Conservation (phyloP, 2,888 invertebrate species). For the Xanthia icteritia region DNA sequence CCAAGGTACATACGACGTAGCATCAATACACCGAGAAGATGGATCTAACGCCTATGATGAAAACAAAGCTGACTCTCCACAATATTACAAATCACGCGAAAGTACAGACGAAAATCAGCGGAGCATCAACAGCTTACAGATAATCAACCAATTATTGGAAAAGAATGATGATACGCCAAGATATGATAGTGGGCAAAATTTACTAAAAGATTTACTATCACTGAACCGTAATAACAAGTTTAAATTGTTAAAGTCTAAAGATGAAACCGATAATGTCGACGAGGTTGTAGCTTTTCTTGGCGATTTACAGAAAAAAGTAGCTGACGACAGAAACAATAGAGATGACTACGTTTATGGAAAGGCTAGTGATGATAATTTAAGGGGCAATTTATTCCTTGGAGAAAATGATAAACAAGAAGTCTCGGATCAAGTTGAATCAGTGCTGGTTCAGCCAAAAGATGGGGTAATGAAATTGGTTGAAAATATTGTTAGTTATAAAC, state of each 20-base stretch:
- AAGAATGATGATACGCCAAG: constrained; percentile 15
- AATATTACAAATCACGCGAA: constrained; percentile 11
- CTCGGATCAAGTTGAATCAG: neutral
- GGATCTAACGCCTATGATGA: constrained; percentile 18
- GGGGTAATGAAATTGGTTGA: neutral
- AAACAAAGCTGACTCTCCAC: constrained; percentile 17
- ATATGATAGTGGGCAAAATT: constrained; percentile 15
- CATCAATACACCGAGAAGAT: constrained; percentile 25
- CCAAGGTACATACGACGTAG: constrained; percentile 46
- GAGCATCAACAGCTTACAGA: constrained; percentile 33
- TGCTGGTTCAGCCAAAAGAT: neutral
- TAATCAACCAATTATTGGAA: constrained; percentile 40
- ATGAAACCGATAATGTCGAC: constrained; percentile 11
- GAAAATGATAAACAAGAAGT: neutral
- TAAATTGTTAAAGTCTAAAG: constrained; percentile 1
- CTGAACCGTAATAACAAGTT: neutral
- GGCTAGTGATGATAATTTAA: neutral
- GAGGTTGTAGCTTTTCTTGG: constrained; percentile 32
- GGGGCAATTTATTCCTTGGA: neutral
- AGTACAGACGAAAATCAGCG: constrained; percentile 7
- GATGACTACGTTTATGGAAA: constrained; percentile 33
- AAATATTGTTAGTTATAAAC: neutral
- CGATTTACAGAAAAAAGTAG: constrained; percentile 24
- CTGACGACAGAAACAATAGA: constrained; percentile 8
- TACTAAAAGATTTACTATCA: constrained; percentile 25